A percentile compares a stretch with the other conserved stretches of the same genome.
These are phyloP conservation scores for Hippoglossus hippoglossus DNA, from an alignment of 2,797 vertebrate species.

Conservation along the genomic window DNA sequence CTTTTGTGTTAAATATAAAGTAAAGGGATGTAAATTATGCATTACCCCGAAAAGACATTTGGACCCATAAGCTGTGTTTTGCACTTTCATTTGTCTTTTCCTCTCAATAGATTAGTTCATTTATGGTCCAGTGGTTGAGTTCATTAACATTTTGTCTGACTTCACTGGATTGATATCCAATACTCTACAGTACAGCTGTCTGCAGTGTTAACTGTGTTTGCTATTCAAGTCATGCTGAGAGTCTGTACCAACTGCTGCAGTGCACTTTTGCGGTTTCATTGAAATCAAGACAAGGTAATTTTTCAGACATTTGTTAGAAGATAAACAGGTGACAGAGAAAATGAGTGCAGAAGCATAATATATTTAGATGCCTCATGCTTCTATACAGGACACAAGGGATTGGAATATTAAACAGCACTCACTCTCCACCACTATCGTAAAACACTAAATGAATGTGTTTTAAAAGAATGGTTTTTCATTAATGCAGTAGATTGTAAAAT, in stretches of 20 bases:
- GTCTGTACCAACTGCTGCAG: slow-evolving; percentile 20
- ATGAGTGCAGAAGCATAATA: not conserved
- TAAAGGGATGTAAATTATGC: not conserved
- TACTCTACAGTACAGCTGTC: slow-evolving; percentile 19
- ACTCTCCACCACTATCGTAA: not conserved
- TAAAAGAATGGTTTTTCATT: not conserved
- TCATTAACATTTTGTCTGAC: slow-evolving; percentile 26
- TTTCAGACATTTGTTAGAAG: slow-evolving; percentile 6
- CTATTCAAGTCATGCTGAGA: slow-evolving; percentile 34
- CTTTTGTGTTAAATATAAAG: not conserved
- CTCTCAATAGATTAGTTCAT: not conserved
- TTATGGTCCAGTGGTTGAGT: slow-evolving; percentile 9
- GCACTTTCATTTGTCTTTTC: slow-evolving; percentile 1
- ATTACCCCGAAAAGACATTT: not conserved
- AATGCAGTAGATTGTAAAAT: not conserved
- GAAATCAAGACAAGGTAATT: slow-evolving; percentile 4
- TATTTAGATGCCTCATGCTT: too few relatives aligned
- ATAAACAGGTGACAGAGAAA: not conserved
- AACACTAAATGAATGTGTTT: not conserved
- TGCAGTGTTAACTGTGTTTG: slow-evolving; percentile 25
- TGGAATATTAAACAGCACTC: not conserved
- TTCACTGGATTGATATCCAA: slow-evolving; percentile 5
- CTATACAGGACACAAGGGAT: too few relatives aligned
- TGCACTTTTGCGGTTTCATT: slow-evolving; percentile 10
- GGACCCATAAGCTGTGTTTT: not conserved